phyloP scores from a whole-genome alignment of 2,113 vertebrate species.

The rat (Rattus norvegicus) region DNA sequence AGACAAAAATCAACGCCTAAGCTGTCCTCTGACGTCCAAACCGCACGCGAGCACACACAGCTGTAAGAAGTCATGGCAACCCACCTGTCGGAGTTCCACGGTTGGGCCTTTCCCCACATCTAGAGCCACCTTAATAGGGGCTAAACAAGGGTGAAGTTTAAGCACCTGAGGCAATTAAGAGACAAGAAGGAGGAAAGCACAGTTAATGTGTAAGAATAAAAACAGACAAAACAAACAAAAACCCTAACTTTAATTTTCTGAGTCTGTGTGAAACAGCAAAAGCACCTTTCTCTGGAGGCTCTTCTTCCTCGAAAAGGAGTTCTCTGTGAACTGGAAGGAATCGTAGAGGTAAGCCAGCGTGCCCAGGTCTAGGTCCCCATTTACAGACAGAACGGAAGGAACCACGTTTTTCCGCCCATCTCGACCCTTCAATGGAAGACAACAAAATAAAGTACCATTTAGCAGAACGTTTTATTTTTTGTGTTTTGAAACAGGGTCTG shows the following conservation, averaged over 20 bases:
- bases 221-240: neutral
- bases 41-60: neutral
- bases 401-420: conserved; percentile 90
- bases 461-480: neutral
- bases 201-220: neutral
- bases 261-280: conserved; percentile 15
- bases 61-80: conserved; percentile 48
- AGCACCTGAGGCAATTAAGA: conserved; percentile 89
- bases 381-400: conserved; percentile 91
- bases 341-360: conserved; percentile 92
- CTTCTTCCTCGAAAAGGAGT: conserved; percentile 87
- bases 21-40: neutral
- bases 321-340: conserved; percentile 91
- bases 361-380: conserved; percentile 91
- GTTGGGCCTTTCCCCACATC: conserved; percentile 92
- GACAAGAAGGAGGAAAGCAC: neutral
- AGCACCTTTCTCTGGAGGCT: conserved; percentile 90
- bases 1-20: too few relatives aligned
- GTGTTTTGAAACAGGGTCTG: neutral
- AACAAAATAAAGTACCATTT: conserved; percentile 55
- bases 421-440: conserved; percentile 87
- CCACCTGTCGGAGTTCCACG: conserved; percentile 93
- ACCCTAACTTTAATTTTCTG: neutral
- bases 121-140: conserved; percentile 95
- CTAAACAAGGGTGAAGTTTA: conserved; percentile 94